Evolutionary conservation across 1,140 invertebrate species (phyloP).

Genomic region (Dendrolimus kikuchii): DNA sequence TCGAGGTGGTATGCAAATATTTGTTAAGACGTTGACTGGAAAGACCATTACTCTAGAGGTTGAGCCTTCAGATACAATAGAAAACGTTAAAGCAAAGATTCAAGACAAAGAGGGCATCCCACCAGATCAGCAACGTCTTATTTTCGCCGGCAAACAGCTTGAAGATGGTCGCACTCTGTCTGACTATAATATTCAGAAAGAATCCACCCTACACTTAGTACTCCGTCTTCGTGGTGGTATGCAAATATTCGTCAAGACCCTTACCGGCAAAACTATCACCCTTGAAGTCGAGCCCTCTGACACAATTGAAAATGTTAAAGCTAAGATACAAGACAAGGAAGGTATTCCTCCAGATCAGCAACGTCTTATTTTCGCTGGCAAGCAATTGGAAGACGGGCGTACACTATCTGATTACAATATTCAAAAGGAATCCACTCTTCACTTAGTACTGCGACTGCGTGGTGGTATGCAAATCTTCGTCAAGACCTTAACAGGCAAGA

Average conservation of each 20-base stretch:
- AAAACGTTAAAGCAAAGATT: conserved; percentile 12
- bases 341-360: conserved; percentile 10
- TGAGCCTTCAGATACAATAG: conserved; percentile 11
- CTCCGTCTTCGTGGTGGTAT: conserved; percentile 11
- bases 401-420: conserved; percentile 7
- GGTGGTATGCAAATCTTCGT: conserved; percentile 13
- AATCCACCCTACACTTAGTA: conserved; percentile 8
- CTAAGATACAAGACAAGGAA: conserved; percentile 7
- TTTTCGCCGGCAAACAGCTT: conserved; percentile 12
- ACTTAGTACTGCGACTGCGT: conserved; percentile 5
- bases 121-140: conserved; percentile 10
- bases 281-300: conserved; percentile 6
- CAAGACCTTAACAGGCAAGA: conserved; percentile 8
- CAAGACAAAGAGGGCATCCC: conserved; percentile 12
- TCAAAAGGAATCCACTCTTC: conserved; percentile 6
- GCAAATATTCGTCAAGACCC: conserved; percentile 7
- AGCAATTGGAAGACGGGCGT: conserved; percentile 7
- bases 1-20: conserved; percentile 14
- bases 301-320: conserved; percentile 8
- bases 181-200: conserved; percentile 11
- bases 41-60: conserved; percentile 12
- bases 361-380: conserved; percentile 8
- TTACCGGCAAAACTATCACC: conserved; percentile 8
- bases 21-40: conserved; percentile 8
- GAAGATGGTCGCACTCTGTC: conserved; percentile 9